Percentiles rank a stretch among this genome's conserved stretches.
phyloP scores from a whole-genome alignment of 2,113 vertebrate species.

The Hassar affinis region DNA sequence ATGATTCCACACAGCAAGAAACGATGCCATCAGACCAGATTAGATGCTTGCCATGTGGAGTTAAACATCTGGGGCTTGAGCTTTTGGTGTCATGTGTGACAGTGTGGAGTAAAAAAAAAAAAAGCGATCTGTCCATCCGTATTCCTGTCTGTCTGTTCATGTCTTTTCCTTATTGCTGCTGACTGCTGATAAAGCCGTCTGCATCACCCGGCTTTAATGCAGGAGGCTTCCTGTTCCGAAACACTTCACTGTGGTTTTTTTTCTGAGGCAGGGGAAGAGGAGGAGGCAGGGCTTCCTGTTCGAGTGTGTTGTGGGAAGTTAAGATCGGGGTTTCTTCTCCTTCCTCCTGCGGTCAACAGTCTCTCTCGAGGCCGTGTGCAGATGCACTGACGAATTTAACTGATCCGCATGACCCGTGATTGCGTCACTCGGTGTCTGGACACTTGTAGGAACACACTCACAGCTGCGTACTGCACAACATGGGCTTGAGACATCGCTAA shows the following conservation, averaged over 20 bases:
- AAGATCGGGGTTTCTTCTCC: constrained; percentile 67
- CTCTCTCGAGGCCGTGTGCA: constrained; percentile 28
- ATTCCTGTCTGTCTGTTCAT: constrained; percentile 8
- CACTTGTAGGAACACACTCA: not conserved
- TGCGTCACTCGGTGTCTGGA: not conserved
- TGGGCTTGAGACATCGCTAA: not conserved
- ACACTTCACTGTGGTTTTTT: constrained; percentile 59
- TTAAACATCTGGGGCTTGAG: constrained; percentile 1
- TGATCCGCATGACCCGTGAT: constrained; percentile 29
- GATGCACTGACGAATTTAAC: constrained; percentile 24
- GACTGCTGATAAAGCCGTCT: constrained; percentile 58
- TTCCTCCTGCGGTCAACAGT: constrained; percentile 65
- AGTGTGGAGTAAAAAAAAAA: not conserved
- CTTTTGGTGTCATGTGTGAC: not conserved
- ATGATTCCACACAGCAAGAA: constrained; percentile 51
- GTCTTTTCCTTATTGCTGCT: constrained; percentile 29
- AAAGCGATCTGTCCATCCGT: not conserved
- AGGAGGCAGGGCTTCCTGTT: constrained; percentile 81
- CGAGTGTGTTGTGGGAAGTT: constrained; percentile 78
- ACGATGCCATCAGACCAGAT: constrained; percentile 72
- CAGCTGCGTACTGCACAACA: not conserved
- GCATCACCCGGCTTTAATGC: constrained; percentile 66
- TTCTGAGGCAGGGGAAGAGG: constrained; percentile 64
- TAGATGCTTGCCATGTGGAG: constrained; percentile 35
- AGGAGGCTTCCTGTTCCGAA: constrained; percentile 92